Base-by-base conservation (phyloP, 2,888 invertebrate species). In the Hypomecis atomaria region DNA sequence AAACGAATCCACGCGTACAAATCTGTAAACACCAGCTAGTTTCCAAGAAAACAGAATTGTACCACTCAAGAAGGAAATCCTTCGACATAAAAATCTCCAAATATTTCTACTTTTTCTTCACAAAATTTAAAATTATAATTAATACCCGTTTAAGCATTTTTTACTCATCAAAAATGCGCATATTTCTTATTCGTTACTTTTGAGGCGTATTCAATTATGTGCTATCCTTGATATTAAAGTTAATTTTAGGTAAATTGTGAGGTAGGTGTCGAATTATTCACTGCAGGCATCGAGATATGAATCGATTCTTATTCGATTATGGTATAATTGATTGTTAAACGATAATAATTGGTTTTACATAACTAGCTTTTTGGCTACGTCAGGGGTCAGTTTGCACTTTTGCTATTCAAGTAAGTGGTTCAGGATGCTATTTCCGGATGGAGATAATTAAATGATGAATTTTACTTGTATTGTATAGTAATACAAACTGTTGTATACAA, bases 161-260 rank as follows among this genome's bases (percentile, higher is more conserved):
- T 53, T 60, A 56, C 67, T 74, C 68, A 71, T 74, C 59, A 72
- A 69, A 58, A 66, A 74, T 74, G 74, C 72, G 70, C 74, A 74
- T 72, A 71, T 54, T 58, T 65, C 63, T 67, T 58, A 49, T 55
- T 59, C 57, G 9, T 58, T 60, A 59, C 55, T 59, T 62, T 43
- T 43, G 52, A 76, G 75, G 75, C 65, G 76, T 75, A 77, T 80
- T 83, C 83, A 85, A 85, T 86, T 83, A 84, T 78, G 71, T 73
- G 57, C 67, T 74, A 84, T 82, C 86, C 86, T 87, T 86, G 84
- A 74, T 82, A 79, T 82, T 83, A 71, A 80, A 84, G 77, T 78
- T 84, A 85, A 86, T 87, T 86, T 84, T 82, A 78, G 80, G 74
- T 79, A 84, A 85, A 85, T 84, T 84, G 82, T 71, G 62, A 62